Evolutionary conservation across 2,888 invertebrate genomes (phyloP).

Genomic region (Sinelater perroti): DNA sequence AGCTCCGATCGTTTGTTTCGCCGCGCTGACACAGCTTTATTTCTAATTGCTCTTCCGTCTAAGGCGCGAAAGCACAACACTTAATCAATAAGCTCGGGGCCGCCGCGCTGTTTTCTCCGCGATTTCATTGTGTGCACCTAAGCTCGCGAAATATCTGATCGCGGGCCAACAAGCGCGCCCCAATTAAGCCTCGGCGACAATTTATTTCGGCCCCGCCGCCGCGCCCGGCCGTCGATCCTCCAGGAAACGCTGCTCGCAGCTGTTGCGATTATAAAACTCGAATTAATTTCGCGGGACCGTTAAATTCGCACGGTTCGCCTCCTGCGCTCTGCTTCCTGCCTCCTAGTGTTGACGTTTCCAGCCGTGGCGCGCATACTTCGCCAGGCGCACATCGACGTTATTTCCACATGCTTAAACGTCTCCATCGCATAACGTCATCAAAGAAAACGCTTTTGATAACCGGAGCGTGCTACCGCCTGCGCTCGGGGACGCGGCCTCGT

Average conservation of each 20-base stretch:
- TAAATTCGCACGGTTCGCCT: conserved; percentile 21
- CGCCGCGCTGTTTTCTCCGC: conserved; percentile 35
- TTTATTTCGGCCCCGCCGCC: conserved; percentile 40
- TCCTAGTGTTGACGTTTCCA: conserved; percentile 26
- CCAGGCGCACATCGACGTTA: conserved; percentile 49
- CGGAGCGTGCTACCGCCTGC: conserved; percentile 54
- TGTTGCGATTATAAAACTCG: conserved; percentile 28
- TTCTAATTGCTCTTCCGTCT: conserved; percentile 41
- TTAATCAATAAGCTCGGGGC: conserved; percentile 41
- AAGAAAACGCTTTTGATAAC: conserved; percentile 57
- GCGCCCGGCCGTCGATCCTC: too few species aligned
- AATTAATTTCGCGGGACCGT: conserved; percentile 32
- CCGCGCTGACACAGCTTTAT: conserved; percentile 40
- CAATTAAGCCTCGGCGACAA: conserved; percentile 45
- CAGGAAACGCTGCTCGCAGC: conserved; percentile 17
- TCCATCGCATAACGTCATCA: conserved; percentile 50
- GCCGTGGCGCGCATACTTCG: conserved; percentile 29
- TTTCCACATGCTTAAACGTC: conserved; percentile 49
- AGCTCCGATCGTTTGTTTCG: conserved; percentile 36
- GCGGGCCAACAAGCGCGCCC: conserved; percentile 38
- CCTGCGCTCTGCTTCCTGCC: conserved; percentile 13
- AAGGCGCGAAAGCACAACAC: conserved; percentile 38
- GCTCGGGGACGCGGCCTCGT: conserved; percentile 44
- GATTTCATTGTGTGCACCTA: conserved; percentile 37
- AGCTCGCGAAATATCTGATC: conserved; percentile 41